Evolutionary conservation across 2,797 vertebrate species (phyloP), one percentile per base, ranked within the genome.

Genomic region (Lutjanus argentimaculatus): DNA sequence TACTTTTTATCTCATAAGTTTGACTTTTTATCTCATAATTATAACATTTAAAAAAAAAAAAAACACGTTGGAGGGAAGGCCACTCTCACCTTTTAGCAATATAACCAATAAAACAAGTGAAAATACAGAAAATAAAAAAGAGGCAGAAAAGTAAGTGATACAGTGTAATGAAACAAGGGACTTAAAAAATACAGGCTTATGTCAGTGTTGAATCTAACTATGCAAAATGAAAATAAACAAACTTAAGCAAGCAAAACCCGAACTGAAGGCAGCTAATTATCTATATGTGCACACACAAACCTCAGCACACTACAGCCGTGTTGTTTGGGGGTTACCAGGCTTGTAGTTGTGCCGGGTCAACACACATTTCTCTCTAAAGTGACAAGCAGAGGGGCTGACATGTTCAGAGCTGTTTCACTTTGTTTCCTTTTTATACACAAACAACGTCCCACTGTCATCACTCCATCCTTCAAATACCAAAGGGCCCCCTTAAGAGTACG

Each of bases 381-480:
- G 90, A 90, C 85, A 89, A 69, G 83, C 82, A 51, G 79, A 76
- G 77, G 62, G 75, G 80, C 83, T 74, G 88, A 92, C 90, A 78
- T 93, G 93, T 93, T 92, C 92, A 68, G 91, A 93, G 82, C 90
- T 90, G 92, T 90, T 91, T 93, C 84, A 83, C 90, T 94, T 93
- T 93, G 90, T 92, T 92, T 92, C 92, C 88, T 89, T 88, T 89
- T 90, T 84, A 89, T 80, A 93, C 90, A 94, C 93, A 95, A 93
- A 93, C 93, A 94, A 92, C 77, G 72, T 91, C 87, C 82, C 67
- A 86, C 94, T 95, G 93, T 95, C 94, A 94, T 89, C 94, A 93
- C 93, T 90, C 90, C 92, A 93, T 94, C 92, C 91, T 85, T 95
- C 91, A 94, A 91, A 92, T 93, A 87, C 91, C 90, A 90, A 83